A percentile compares a stretch with the other conserved stretches of the same genome.
Conservation (phyloP, 30 jellyfish, hydroid and myxozoan species). For the Turritopsis rubra region DNA sequence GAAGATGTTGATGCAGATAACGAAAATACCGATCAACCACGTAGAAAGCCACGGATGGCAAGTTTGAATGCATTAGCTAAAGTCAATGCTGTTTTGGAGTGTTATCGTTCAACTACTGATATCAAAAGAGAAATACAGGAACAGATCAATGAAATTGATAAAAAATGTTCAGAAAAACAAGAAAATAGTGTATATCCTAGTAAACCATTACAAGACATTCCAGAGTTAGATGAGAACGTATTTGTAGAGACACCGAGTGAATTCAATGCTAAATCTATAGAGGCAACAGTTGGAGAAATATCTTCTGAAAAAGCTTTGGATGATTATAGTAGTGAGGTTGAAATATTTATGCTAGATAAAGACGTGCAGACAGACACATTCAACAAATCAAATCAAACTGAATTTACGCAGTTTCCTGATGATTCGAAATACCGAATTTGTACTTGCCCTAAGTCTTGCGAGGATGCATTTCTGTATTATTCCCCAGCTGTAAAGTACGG, state of each 20-base stretch:
- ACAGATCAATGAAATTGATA: conserved; percentile 7
- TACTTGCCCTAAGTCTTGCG: background rate
- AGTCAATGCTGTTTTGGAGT: conserved; percentile 89
- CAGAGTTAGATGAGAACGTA: background rate
- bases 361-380: conserved; percentile 78
- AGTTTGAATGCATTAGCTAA: conserved; percentile 93
- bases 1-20: conserved; percentile 1
- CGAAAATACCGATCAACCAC: background rate
- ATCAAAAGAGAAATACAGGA: conserved; percentile 6
- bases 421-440: background rate
- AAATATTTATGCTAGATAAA: conserved; percentile 50
- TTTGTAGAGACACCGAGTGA: background rate
- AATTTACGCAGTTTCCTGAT: background rate
- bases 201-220: background rate
- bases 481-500: background rate
- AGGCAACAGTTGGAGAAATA: background rate
- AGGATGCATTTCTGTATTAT: background rate
- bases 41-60: conserved; percentile 89
- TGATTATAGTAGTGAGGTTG: background rate
- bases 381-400: conserved; percentile 91
- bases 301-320: background rate
- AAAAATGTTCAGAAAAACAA: background rate
- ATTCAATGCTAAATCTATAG: background rate
- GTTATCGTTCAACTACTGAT: conserved; percentile 6
- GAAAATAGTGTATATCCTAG: background rate